Conservation (phyloP, 64 coral and sea anemone species). For the Anthopleura sola region DNA sequence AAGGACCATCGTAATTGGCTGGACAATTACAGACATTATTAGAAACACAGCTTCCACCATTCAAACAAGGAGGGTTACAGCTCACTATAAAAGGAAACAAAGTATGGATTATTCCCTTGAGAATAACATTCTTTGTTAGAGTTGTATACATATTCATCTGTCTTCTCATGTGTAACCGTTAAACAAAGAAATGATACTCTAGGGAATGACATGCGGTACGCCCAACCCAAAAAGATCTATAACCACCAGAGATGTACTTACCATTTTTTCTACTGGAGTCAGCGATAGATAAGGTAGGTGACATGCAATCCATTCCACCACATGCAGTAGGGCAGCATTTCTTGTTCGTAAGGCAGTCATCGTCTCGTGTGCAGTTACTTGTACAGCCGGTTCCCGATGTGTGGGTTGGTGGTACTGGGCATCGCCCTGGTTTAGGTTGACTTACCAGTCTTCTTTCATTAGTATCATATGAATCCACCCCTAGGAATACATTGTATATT, state of each 20-base stretch:
- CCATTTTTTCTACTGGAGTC: background rate
- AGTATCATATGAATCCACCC: background rate
- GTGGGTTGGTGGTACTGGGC: background rate
- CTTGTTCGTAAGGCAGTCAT: background rate
- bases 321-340: background rate
- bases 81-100: constrained; percentile 23
- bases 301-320: background rate
- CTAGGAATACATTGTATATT: background rate
- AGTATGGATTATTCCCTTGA: background rate
- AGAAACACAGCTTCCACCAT: constrained; percentile 55
- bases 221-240: too few species aligned
- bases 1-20: constrained; percentile 36
- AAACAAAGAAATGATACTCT: background rate
- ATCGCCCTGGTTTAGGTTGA: background rate
- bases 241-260: background rate
- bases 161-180: background rate
- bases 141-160: background rate
- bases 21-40: constrained; percentile 57
- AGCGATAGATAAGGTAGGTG: background rate
- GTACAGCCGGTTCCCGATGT: background rate
- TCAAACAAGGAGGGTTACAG: constrained; percentile 56
- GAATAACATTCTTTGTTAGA: too few species aligned
- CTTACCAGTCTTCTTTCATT: background rate
- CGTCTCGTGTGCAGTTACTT: background rate
- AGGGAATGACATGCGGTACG: background rate